Percentiles rank a stretch among this genome's conserved stretches.
These are phyloP conservation scores for Edolisoma coerulescens DNA, from an alignment of 2,113 vertebrate genomes.

Conservation along the genomic window DNA sequence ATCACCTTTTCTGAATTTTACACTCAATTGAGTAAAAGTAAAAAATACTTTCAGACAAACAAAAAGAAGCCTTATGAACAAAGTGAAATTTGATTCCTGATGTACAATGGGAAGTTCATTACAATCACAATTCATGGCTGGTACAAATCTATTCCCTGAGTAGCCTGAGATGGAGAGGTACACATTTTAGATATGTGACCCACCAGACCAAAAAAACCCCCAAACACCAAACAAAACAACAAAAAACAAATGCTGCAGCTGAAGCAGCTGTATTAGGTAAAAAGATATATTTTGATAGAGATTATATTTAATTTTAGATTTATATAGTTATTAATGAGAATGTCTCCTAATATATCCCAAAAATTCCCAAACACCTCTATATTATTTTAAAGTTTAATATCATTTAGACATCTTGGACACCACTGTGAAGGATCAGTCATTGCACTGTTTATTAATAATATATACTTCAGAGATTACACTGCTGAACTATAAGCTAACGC, in stretches of 20 bases:
- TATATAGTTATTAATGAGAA: not conserved
- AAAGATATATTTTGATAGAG: not conserved
- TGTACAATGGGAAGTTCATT: not conserved
- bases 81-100: not conserved
- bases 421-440: not conserved
- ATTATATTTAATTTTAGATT: not conserved
- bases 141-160: not conserved
- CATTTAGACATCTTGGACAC: not conserved
- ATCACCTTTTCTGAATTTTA: not conserved
- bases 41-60: not conserved
- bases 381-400: not conserved
- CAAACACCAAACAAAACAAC: not conserved
- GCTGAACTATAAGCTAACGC: not conserved
- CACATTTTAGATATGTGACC: not conserved
- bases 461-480: not conserved
- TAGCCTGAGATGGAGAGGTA: not conserved
- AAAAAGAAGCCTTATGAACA: not conserved
- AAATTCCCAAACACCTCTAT: not conserved
- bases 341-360: not conserved
- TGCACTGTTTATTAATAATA: not conserved
- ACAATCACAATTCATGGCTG: not conserved
- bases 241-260: not conserved
- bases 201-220: accelerated
- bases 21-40: not conserved
- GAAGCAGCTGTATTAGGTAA: not conserved